Evolutionary conservation across 2,888 invertebrate species (phyloP), one percentile per base, ranked within the genome.

Genomic region (Dioctria rufipes): DNA sequence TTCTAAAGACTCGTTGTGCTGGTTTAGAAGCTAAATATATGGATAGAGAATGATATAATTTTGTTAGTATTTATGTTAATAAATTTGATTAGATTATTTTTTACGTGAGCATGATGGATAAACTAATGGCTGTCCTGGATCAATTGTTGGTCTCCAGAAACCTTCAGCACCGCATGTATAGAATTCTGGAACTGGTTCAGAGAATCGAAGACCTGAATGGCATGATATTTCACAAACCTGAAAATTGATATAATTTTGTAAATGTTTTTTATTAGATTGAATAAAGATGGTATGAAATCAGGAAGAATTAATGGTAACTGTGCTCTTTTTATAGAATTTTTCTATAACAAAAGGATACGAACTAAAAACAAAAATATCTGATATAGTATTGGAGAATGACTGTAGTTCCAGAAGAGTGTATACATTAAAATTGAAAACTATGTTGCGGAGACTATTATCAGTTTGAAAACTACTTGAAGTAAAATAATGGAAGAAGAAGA

Each of bases 111-210:
- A 97, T 83, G 97, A 96, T 80, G 97, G 97, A 86, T 96, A 97
- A n/a, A 95, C 91, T 84, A 97, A 90, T 46, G 96, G 95, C 85
- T 95, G 90, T 67, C 91, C 92, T 6, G 96, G 95, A 86, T 96
- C 93, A 54, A 90, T 91, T 0, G 96, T 96, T 75, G 98, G 98
- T 84, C 97, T 92, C 99, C 98, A 99, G 89, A 97, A 96, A 60
- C 98, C 99, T 92, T 98, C 98, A 78, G 95, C 96, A n/a, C 98
- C 98, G 87, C 99, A 99, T 1, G 97, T 97, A 88, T 98, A 99
- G 91, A 98, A 98, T 84, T 96, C 95, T 1, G 98, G 98, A n/a
- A 98, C 95, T 80, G 94, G 93, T 87, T 96, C 95, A 0, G 98
- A 97, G 91, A 99, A 99, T 84, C 95, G 91, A 5, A 96, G 90